Evolutionary conservation across 2,888 invertebrate genomes (phyloP).

Genomic region (Archaeoteleia sp.): DNA sequence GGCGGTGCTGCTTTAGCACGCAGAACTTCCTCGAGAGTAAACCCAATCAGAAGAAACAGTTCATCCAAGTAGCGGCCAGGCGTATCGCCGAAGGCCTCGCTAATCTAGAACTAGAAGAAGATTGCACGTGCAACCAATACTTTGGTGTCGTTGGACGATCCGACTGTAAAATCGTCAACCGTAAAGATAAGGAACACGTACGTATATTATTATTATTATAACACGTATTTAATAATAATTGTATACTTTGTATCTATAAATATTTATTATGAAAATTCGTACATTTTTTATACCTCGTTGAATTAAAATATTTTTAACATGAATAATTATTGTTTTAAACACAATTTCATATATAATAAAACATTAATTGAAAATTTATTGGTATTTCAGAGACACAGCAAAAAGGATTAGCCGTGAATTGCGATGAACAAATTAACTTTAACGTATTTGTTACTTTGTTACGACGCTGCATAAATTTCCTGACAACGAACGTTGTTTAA

Average conservation of each 20-base stretch:
- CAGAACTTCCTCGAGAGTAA: constrained; percentile 78
- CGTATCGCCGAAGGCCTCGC: constrained; percentile 68
- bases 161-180: constrained; percentile 69
- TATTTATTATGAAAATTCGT: no score
- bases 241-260: constrained; percentile 3
- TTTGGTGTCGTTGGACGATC: constrained; percentile 63
- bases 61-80: constrained; percentile 76
- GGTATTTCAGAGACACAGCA: constrained; percentile 63
- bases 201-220: constrained; percentile 38
- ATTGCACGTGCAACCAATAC: constrained; percentile 69
- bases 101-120: constrained; percentile 66
- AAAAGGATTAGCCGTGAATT: constrained; percentile 46
- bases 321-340: no score
- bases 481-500: constrained; percentile 49
- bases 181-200: constrained; percentile 65
- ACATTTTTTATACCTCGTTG: no score
- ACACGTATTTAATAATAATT: neutral
- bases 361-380: no score
- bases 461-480: constrained; percentile 47
- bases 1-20: constrained; percentile 82
- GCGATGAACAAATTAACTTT: constrained; percentile 55
- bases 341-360: no score
- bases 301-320: no score
- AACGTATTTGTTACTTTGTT: constrained; percentile 62
- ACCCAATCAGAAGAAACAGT: constrained; percentile 79